Evolutionary conservation across 2,888 invertebrate species (phyloP).

Genomic region (Apamea crenata): DNA sequence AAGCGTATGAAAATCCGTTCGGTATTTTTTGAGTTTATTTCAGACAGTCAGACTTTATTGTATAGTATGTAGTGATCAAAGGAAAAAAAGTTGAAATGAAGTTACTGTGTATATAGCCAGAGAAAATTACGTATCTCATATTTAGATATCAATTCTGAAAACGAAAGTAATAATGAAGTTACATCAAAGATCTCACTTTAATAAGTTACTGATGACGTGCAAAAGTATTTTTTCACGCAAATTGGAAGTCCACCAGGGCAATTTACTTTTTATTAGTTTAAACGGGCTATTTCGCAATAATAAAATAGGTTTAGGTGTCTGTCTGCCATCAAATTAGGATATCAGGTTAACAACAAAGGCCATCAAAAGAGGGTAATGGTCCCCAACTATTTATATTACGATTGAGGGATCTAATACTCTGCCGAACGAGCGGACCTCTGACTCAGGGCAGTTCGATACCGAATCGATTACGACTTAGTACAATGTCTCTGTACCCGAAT

Average conservation of each 20-base stretch:
- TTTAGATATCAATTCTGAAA: conserved; percentile 1
- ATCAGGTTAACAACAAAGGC: conserved; percentile 27
- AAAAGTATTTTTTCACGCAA: no score
- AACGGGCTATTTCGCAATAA: background rate
- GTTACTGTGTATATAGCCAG: background rate
- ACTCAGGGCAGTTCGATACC: background rate
- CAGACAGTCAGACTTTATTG: background rate
- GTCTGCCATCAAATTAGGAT: conserved; percentile 16
- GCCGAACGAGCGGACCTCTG: background rate
- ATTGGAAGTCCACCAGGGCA: background rate
- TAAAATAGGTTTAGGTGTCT: conserved; percentile 21
- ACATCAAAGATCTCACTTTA: conserved; percentile 5
- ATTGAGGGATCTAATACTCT: conserved; percentile 20
- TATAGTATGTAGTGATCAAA: background rate
- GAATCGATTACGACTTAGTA: conserved; percentile 4
- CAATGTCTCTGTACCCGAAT: background rate
- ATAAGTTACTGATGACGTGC: background rate
- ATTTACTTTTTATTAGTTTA: conserved; percentile 5
- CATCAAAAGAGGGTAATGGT: conserved; percentile 29
- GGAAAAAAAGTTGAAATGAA: conserved; percentile 15
- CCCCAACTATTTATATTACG: conserved; percentile 32
- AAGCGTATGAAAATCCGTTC: background rate
- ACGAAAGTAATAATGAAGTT: conserved; percentile 2
- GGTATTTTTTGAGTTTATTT: background rate
- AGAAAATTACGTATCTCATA: background rate